A percentile compares a stretch with the other conserved stretches of the same genome.
phyloP scores from a whole-genome alignment of 1,140 invertebrate species.

The Globodera rostochiensis region DNA sequence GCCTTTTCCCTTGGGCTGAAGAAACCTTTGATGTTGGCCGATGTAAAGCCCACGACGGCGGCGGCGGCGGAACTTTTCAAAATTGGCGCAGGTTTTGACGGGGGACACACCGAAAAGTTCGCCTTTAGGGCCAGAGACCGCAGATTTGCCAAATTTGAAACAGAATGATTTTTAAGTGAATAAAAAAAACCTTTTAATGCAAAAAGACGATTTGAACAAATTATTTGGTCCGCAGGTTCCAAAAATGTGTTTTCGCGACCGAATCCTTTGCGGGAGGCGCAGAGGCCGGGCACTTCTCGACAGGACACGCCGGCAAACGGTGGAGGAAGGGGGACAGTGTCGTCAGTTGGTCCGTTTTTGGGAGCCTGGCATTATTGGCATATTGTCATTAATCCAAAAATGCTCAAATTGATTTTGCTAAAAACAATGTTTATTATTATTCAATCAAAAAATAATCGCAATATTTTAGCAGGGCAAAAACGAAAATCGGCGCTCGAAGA shows the following conservation, averaged over 20 bases:
- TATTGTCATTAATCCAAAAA: too few species aligned
- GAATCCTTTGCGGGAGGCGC: neutral
- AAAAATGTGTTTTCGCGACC: neutral
- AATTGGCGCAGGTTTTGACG: neutral
- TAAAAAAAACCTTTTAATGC: neutral
- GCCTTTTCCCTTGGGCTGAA: conserved; percentile 20
- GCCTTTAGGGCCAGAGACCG: neutral
- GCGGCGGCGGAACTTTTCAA: conserved; percentile 2
- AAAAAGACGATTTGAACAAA: neutral
- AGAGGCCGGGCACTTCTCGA: neutral
- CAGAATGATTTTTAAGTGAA: neutral
- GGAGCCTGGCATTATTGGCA: too few species aligned
- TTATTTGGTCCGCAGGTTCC: neutral
- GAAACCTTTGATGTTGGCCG: conserved; percentile 9
- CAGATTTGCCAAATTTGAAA: neutral
- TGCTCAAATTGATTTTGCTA: too few species aligned
- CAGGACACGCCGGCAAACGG: neutral
- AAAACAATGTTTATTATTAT: too few species aligned
- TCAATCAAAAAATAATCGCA: neutral
- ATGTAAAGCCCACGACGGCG: conserved; percentile 13
- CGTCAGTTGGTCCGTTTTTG: too few species aligned
- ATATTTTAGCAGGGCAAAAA: conserved; percentile 18
- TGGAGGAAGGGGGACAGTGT: neutral
- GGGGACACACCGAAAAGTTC: too few species aligned
- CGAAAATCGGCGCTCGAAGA: conserved; percentile 30